These are phyloP conservation scores for Athripsodes cinereus DNA, from an alignment of 2,888 invertebrate species.

Conservation along the genomic window DNA sequence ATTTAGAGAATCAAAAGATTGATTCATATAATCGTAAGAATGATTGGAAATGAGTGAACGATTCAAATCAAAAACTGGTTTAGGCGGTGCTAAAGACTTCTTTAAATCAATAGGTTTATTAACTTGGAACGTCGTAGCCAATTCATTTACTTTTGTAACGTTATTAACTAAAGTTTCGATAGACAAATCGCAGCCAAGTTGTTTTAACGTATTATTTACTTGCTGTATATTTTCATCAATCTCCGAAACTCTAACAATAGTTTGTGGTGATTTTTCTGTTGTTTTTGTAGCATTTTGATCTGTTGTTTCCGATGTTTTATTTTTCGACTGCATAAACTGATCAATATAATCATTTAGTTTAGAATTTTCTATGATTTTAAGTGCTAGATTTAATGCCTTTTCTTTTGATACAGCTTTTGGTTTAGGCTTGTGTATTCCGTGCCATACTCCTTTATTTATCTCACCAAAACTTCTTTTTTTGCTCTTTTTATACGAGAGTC, in stretches of 20 bases:
- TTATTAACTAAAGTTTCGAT: slow-evolving; percentile 7
- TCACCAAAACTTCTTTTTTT: slow-evolving; percentile 44
- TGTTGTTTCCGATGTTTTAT: neutral
- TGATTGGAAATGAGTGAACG: neutral
- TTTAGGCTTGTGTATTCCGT: slow-evolving; percentile 59
- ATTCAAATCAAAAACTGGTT: neutral
- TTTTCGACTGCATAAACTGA: slow-evolving; percentile 27
- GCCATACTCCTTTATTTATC: slow-evolving; percentile 61
- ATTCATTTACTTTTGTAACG: slow-evolving; percentile 1
- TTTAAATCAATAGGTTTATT: neutral
- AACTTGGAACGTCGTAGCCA: neutral
- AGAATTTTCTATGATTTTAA: slow-evolving; percentile 33
- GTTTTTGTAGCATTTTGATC: neutral
- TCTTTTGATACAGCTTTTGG: slow-evolving; percentile 30
- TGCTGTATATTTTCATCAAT: slow-evolving; percentile 21
- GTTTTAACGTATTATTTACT: slow-evolving; percentile 26
- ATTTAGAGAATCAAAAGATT: neutral
- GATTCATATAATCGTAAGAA: neutral
- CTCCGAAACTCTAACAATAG: slow-evolving; percentile 6
- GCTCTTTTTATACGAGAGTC: slow-evolving; percentile 4
- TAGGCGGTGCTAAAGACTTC: neutral
- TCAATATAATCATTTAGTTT: slow-evolving; percentile 31
- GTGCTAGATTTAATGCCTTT: slow-evolving; percentile 31
- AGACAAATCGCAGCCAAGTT: slow-evolving; percentile 16
- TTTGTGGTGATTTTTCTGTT: neutral